Percentiles rank a stretch among this genome's conserved stretches.
Conservation (phyloP, 2,888 invertebrate genomes). For the Gymnosoma rotundatum region DNA sequence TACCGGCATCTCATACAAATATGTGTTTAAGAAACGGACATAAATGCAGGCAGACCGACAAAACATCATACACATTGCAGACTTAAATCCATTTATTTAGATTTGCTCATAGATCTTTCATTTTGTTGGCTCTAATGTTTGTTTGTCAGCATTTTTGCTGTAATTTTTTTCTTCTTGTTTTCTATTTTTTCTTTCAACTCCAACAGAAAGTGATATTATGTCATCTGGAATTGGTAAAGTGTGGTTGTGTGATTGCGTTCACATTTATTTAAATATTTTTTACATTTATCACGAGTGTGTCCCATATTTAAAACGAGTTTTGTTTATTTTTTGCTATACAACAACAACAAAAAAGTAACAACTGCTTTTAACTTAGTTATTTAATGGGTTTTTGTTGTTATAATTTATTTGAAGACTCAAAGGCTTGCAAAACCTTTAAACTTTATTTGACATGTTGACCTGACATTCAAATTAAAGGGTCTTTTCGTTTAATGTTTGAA, state of each 20-base stretch:
- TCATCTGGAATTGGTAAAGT: conserved; percentile 70
- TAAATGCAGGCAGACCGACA: conserved; percentile 1
- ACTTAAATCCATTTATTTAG: conserved; percentile 14
- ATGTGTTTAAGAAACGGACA: conserved; percentile 46
- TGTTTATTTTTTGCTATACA: too few species aligned
- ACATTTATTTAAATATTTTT: conserved; percentile 1
- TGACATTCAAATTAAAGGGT: too few species aligned
- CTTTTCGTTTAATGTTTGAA: too few species aligned
- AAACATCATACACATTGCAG: conserved; percentile 16
- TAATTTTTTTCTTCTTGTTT: neutral
- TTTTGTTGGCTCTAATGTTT: conserved; percentile 18
- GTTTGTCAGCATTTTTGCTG: conserved; percentile 25
- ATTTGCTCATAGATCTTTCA: conserved; percentile 25
- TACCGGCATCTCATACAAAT: conserved; percentile 36
- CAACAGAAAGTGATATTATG: conserved; percentile 70
- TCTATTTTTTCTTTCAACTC: neutral
- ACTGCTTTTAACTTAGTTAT: too few species aligned
- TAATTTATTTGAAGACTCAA: too few species aligned
- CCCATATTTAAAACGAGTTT: too few species aligned
- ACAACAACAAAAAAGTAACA: too few species aligned
- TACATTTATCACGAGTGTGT: too few species aligned
- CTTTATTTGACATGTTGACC: too few species aligned
- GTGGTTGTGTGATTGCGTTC: conserved; percentile 53
- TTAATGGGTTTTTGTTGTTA: too few species aligned
- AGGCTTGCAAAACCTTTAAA: too few species aligned